phyloP scores from a whole-genome alignment of 2,888 invertebrate species.

The Pyrgus malvae region DNA sequence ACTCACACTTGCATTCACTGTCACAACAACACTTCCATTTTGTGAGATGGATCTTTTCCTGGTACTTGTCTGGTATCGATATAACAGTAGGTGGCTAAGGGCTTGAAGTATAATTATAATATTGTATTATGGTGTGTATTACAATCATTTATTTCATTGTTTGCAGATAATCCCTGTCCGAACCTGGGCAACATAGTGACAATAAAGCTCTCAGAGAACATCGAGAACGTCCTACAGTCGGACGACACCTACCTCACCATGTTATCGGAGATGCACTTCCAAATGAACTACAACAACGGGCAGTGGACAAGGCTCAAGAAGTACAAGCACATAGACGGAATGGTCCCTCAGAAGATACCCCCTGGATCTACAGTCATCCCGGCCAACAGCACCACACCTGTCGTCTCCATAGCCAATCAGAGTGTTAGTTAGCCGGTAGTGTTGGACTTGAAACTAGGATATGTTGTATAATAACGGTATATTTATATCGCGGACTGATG shows the following conservation, averaged over 20 bases:
- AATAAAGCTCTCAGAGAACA: constrained; percentile 96
- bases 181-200: constrained; percentile 97
- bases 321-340: constrained; percentile 87
- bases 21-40: too few species aligned
- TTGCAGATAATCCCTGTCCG: constrained; percentile 97
- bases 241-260: constrained; percentile 91
- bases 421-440: constrained; percentile 43
- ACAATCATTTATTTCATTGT: too few species aligned
- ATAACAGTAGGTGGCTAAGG: too few species aligned
- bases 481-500: not conserved
- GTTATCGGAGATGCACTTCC: constrained; percentile 97
- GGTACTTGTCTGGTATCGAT: too few species aligned
- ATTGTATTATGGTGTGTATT: too few species aligned
- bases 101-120: too few species aligned
- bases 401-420: constrained; percentile 72
- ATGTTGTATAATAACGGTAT: not conserved
- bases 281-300: constrained; percentile 99
- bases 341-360: constrained; percentile 71
- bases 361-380: constrained; percentile 70
- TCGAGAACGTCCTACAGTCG: constrained; percentile 92
- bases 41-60: too few species aligned
- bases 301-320: constrained; percentile 97
- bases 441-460: not conserved
- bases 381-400: constrained; percentile 60
- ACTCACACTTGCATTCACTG: too few species aligned